Evolutionary conservation across 2,888 invertebrate genomes (phyloP).

Genomic region (Apodemia mormo): DNA sequence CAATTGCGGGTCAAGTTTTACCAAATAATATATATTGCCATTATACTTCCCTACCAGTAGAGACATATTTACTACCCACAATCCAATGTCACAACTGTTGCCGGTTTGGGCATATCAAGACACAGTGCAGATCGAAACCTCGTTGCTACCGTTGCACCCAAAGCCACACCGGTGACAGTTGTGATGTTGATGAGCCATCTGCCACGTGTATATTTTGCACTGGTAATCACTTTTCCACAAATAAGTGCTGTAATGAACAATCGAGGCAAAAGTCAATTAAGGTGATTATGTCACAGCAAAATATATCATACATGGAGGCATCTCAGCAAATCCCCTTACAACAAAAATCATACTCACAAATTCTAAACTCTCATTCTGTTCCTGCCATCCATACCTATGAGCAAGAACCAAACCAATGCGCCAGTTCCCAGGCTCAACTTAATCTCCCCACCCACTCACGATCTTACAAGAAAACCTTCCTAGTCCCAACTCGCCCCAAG

Average conservation of each 20-base stretch:
- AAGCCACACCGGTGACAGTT: conserved; percentile 1
- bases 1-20: too few species aligned
- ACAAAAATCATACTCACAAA: background rate
- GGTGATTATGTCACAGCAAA: conserved; percentile 10
- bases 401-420: background rate
- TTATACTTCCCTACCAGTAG: too few species aligned
- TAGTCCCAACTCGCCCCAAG: background rate
- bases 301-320: conserved; percentile 8
- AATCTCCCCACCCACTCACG: too few species aligned
- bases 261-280: background rate
- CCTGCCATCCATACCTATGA: background rate
- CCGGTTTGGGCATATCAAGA: background rate
- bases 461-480: background rate
- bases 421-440: too few species aligned
- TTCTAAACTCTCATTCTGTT: background rate
- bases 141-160: background rate
- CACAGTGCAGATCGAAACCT: background rate
- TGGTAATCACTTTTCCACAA: background rate
- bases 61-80: too few species aligned
- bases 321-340: background rate
- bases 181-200: background rate
- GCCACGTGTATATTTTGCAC: background rate
- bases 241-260: background rate
- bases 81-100: background rate
- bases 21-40: too few species aligned